phyloP scores from a whole-genome alignment of 1,140 invertebrate genomes.

The Rhyacophila brunnea region DNA sequence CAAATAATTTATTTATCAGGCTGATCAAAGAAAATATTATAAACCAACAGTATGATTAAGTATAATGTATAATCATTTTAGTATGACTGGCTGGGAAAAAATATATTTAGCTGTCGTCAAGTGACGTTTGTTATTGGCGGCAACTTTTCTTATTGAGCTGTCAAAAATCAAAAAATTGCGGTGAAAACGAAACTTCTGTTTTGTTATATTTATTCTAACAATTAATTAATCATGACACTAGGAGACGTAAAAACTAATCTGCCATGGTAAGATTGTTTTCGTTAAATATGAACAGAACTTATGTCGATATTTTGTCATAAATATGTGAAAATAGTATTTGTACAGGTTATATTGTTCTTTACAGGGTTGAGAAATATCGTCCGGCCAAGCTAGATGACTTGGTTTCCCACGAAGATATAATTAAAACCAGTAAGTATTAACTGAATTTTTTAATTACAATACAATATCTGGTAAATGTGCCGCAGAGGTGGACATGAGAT shows the following conservation, averaged over 20 bases:
- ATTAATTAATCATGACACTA: slow-evolving; percentile 42
- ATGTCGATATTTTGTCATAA: background rate
- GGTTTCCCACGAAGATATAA: slow-evolving; percentile 96
- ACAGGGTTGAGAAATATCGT: slow-evolving; percentile 97
- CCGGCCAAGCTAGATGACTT: slow-evolving; percentile 88
- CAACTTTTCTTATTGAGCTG: too few species aligned
- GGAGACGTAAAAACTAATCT: slow-evolving; percentile 49
- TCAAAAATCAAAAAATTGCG: too few species aligned
- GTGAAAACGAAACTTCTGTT: too few species aligned
- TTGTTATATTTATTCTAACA: too few species aligned
- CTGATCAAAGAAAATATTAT: too few species aligned
- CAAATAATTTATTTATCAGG: too few species aligned
- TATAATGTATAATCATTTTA: too few species aligned
- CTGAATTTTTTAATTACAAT: background rate
- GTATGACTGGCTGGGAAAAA: too few species aligned
- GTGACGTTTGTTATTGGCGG: too few species aligned
- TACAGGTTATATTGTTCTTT: slow-evolving; percentile 40
- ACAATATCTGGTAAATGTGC: background rate
- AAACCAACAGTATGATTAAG: too few species aligned
- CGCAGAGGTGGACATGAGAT: too few species aligned
- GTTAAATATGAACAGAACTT: background rate
- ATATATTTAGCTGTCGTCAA: too few species aligned
- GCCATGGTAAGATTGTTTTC: slow-evolving; percentile 50
- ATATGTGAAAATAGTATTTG: slow-evolving; percentile 7
- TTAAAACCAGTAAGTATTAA: slow-evolving; percentile 83